Percentiles rank a stretch among this genome's conserved stretches.
These are phyloP conservation scores for Hypselothyrea guttata DNA, from an alignment of 2,888 invertebrate species.

Conservation along the genomic window DNA sequence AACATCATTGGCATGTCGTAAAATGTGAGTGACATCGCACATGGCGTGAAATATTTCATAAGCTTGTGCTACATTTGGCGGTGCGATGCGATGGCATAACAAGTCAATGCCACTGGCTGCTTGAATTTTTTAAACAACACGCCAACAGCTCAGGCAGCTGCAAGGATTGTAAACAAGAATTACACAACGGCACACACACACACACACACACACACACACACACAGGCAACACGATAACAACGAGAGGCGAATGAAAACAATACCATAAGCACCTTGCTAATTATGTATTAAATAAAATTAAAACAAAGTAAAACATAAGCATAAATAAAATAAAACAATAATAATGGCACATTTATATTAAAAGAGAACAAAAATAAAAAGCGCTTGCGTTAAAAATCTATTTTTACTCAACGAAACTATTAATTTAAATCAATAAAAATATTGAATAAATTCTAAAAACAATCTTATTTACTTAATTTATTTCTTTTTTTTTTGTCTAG, in stretches of 20 bases:
- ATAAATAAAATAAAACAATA: too few species aligned
- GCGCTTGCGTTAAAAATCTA: too few species aligned
- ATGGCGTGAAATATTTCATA: constrained; percentile 61
- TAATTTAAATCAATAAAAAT: too few species aligned
- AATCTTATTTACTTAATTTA: too few species aligned
- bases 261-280: background rate
- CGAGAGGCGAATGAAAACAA: constrained; percentile 5
- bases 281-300: too few species aligned
- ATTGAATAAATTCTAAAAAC: too few species aligned
- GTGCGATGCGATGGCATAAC: constrained; percentile 45
- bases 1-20: constrained; percentile 75
- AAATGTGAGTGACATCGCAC: constrained; percentile 67
- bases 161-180: constrained; percentile 63
- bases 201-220: constrained; percentile 7
- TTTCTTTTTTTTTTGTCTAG: too few species aligned
- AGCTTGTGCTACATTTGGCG: constrained; percentile 66
- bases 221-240: constrained; percentile 5
- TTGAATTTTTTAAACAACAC: constrained; percentile 35
- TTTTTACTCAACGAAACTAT: too few species aligned
- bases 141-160: constrained; percentile 44
- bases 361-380: too few species aligned
- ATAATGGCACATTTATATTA: too few species aligned
- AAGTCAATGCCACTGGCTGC: constrained; percentile 50
- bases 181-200: constrained; percentile 4
- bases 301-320: too few species aligned